phyloP scores from a whole-genome alignment of 2,888 invertebrate species.

The Portevinia maculata region DNA sequence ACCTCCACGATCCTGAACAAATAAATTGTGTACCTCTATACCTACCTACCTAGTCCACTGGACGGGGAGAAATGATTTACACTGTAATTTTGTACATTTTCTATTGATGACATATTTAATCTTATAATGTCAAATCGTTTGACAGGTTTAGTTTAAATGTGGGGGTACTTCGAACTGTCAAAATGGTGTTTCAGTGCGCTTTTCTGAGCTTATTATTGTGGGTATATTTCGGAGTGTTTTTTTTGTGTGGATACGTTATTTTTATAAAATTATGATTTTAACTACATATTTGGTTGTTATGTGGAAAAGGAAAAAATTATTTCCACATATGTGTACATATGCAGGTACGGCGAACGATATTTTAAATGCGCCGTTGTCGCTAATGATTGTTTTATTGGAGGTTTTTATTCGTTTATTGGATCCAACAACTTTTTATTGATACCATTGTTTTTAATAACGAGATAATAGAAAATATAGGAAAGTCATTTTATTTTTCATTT shows the following conservation, averaged over 20 bases:
- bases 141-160: conserved; percentile 75
- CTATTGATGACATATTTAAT: conserved; percentile 79
- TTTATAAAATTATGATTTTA: conserved; percentile 55
- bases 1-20: conserved; percentile 30
- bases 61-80: conserved; percentile 48
- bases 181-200: conserved; percentile 38
- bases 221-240: conserved; percentile 27
- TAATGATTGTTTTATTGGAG: conserved; percentile 69
- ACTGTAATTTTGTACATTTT: conserved; percentile 78
- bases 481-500: conserved; percentile 38
- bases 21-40: conserved; percentile 5
- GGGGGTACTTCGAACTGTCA: conserved; percentile 47
- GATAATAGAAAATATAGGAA: conserved; percentile 46
- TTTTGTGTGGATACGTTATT: no score
- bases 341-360: neutral
- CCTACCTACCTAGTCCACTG: neutral
- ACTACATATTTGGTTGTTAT: conserved; percentile 36
- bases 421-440: conserved; percentile 64
- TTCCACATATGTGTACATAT: no score
- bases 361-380: conserved; percentile 51
- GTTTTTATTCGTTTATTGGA: conserved; percentile 59
- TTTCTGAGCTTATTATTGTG: conserved; percentile 55
- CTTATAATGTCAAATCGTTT: conserved; percentile 79
- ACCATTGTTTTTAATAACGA: conserved; percentile 61
- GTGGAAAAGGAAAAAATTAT: no score